phyloP scores from a whole-genome alignment of 2,888 invertebrate species.

The Caenorhabditis doughertyi region DNA sequence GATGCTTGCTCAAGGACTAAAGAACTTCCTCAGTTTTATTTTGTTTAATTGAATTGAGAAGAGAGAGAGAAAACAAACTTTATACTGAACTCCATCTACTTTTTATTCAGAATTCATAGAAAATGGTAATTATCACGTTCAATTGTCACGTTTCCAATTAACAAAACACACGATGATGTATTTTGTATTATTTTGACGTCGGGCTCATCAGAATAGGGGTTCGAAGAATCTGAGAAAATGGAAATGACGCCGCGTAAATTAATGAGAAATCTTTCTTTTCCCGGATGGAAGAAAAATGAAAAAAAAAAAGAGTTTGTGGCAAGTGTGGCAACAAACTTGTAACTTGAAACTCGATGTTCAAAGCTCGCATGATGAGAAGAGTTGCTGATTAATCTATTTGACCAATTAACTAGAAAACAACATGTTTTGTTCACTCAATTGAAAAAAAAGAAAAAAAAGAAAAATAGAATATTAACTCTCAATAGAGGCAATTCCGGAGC shows the following conservation, averaged over 20 bases:
- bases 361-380: conserved; percentile 41
- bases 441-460: not conserved
- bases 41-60: conserved; percentile 37
- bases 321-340: conserved; percentile 38
- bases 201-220: conserved; percentile 29
- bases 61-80: conserved; percentile 10
- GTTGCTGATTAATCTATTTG: conserved; percentile 32
- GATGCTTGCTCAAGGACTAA: conserved; percentile 41
- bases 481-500: not conserved
- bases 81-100: conserved; percentile 14
- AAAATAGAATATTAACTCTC: not conserved
- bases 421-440: conserved; percentile 26
- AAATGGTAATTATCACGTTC: conserved; percentile 41
- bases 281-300: conserved; percentile 2
- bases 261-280: conserved; percentile 37
- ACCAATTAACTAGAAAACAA: conserved; percentile 9
- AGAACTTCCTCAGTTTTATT: conserved; percentile 36
- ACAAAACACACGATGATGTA: not conserved
- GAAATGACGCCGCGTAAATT: not conserved
- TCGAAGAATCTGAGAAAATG: conserved; percentile 13
- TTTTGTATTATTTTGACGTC: not conserved
- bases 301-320: conserved; percentile 40
- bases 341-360: conserved; percentile 59
- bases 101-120: not conserved
- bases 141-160: conserved; percentile 17